Conservation (phyloP, 2,113 vertebrate genomes). For the Seriola aureovittata region DNA sequence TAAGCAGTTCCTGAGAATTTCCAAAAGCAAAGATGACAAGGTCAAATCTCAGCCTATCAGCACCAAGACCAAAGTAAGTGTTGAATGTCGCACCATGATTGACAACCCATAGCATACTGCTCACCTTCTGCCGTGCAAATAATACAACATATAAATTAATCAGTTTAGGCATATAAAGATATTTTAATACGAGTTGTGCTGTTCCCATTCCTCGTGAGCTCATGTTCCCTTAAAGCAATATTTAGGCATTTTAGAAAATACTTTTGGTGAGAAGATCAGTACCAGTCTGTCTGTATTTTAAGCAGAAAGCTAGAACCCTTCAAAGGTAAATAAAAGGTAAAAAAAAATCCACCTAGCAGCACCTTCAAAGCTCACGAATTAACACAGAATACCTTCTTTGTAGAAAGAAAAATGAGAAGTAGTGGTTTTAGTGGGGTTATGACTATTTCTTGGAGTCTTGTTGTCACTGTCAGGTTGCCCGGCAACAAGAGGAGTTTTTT, state of each 20-base stretch:
- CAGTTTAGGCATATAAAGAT: not conserved
- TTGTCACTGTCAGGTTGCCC: not conserved
- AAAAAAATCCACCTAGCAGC: not conserved
- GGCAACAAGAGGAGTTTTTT: not conserved
- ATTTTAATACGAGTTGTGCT: not conserved
- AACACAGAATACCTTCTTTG: not conserved
- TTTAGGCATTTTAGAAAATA: not conserved
- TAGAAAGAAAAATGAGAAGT: not conserved
- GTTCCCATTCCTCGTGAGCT: not conserved
- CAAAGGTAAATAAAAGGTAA: too few relatives aligned
- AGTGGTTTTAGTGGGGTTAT: not conserved
- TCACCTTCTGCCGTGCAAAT: not conserved
- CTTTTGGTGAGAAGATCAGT: not conserved
- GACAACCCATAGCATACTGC: not conserved
- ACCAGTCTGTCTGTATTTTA: not conserved
- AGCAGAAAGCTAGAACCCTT: not conserved
- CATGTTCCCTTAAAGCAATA: not conserved
- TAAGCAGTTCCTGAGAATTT: constrained; percentile 97
- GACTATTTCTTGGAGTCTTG: not conserved
- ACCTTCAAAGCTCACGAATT: not conserved
- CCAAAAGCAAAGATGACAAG: constrained; percentile 95
- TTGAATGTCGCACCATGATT: not conserved
- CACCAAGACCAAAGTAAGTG: constrained; percentile 95
- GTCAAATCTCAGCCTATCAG: constrained; percentile 92
- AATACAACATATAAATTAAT: not conserved